Percentiles rank a stretch among this genome's conserved stretches.
These are phyloP conservation scores for Limnothrissa miodon DNA, from an alignment of 2,113 vertebrate species.

Conservation along the genomic window DNA sequence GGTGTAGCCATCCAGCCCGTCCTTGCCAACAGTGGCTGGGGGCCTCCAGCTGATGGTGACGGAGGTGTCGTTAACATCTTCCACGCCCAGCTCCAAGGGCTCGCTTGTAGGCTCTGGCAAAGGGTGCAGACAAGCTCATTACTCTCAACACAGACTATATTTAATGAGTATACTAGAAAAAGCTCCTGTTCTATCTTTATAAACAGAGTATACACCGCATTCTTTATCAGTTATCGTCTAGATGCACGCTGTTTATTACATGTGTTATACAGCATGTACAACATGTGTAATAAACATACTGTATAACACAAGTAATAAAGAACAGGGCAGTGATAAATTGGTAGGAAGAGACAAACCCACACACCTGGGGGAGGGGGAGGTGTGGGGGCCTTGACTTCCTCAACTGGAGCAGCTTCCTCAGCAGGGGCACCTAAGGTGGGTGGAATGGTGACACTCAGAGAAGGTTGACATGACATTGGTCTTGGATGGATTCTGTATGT, in stretches of 20 bases:
- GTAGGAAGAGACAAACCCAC: no score
- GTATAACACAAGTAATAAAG: no score
- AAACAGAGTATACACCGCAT: no score
- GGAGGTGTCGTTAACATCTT: constrained; percentile 82
- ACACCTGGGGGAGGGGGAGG: constrained; percentile 72
- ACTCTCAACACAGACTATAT: background rate
- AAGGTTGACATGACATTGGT: constrained; percentile 28
- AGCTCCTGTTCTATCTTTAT: no score
- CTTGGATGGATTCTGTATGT: background rate
- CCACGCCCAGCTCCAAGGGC: constrained; percentile 77
- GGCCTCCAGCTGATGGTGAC: constrained; percentile 87
- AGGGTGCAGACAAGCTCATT: background rate
- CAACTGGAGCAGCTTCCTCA: constrained; percentile 58
- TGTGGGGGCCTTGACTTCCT: constrained; percentile 68
- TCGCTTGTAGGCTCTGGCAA: constrained; percentile 80
- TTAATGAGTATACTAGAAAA: no score
- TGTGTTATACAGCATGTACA: no score
- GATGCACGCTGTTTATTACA: no score
- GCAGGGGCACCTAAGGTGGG: constrained; percentile 62
- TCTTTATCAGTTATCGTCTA: no score
- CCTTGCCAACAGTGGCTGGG: constrained; percentile 72
- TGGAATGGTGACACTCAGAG: constrained; percentile 22
- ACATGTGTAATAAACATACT: no score
- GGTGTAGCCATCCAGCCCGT: constrained; percentile 81
- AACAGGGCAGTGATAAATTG: no score